Evolutionary conservation across 2,113 vertebrate species (phyloP), one percentile per base, ranked within the genome.

Genomic region (Albula goreensis): DNA sequence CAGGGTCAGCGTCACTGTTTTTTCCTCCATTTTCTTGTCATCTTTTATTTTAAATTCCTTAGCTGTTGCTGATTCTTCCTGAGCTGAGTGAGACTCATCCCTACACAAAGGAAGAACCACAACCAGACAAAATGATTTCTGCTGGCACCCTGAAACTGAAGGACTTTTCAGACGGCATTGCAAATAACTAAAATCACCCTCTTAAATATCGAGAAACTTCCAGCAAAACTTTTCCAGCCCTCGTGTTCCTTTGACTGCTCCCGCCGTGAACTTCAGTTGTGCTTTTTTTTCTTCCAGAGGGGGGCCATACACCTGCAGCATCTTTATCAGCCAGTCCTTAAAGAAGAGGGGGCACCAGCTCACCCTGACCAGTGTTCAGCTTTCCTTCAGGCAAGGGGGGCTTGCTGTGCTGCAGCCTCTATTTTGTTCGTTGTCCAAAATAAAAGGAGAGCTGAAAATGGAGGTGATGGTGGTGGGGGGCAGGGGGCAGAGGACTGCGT

Each of bases 1-100:
- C 84, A 79, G 63, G 84, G 84, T 85, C 74, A 13, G 50, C 52
- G 19, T 48, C 81, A 13, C 81, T 82, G n/a, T 10, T 79, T 79
- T 78, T 85, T 79, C 19, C 57, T 41, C 31, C 31, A 41, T 3
- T 19, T 22, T 49, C 41, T 66, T 13, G 2, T 49, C 8, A 7
- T 81, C 19, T 51, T 51, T 12, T 12, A 15, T n/a, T 51, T 51
- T 12, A 13, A 15, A 9, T 81, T 81, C 11, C 22, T 52, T 3
- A 8, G 4, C 12, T 85, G 50, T 41, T 79, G 70, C 50, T 11
- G 5, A 12, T 41, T 85, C 52, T 22, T 82, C 19, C 52, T 50
- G 48, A 56, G 80, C n/a, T 56, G 51, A 60, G 52, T 17, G 9
- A 22, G 50, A 50, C 70, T 57, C 63, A 79, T 51, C 85, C 31